These are phyloP conservation scores for Pogonomyrmex californicus DNA, from an alignment of 1,140 invertebrate genomes.

Conservation along the genomic window DNA sequence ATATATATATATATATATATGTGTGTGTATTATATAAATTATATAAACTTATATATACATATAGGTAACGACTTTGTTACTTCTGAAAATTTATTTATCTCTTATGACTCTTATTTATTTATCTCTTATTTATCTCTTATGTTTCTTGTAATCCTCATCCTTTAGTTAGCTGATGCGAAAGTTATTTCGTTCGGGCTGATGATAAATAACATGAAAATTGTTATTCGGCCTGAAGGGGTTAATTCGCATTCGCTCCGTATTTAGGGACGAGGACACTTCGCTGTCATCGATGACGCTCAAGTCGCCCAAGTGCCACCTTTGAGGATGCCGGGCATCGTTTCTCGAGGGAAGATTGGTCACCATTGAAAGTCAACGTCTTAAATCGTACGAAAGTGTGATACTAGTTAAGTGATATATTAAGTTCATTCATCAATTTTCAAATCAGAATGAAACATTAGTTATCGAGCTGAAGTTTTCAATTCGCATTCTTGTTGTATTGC, in stretches of 20 bases:
- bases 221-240: conserved; percentile 32
- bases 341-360: conserved; percentile 9
- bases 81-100: background rate
- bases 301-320: conserved; percentile 81
- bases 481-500: background rate
- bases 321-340: conserved; percentile 67
- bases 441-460: conserved; percentile 3
- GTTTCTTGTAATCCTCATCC: background rate
- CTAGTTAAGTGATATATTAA: conserved; percentile 2
- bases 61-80: background rate
- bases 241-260: conserved; percentile 76
- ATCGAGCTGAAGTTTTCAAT: background rate
- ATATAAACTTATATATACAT: background rate
- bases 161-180: background rate
- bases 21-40: no score
- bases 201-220: conserved; percentile 8
- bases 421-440: background rate
- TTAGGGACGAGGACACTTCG: conserved; percentile 79
- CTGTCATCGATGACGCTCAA: conserved; percentile 64
- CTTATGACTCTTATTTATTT: background rate
- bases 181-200: conserved; percentile 7
- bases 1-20: background rate
- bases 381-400: background rate
- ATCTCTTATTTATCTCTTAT: background rate
- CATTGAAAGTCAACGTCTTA: conserved; percentile 19